phyloP scores from a whole-genome alignment of 37 sponge, comb jelly and placozoan species.

The Tethya wilhelma region DNA sequence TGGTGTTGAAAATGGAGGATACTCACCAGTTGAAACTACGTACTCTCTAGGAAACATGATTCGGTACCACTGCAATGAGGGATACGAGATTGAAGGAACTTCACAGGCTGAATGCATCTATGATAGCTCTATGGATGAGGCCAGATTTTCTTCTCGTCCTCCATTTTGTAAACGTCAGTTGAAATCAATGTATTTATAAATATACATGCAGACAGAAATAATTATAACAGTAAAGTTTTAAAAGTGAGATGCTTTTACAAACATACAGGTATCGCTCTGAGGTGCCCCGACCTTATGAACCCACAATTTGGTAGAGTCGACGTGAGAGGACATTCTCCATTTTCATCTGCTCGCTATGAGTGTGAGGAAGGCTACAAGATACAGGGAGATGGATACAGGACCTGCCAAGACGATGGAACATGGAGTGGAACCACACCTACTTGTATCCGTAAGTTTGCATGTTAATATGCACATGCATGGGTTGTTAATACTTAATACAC shows the following conservation, averaged over 20 bases:
- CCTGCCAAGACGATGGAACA: conserved; percentile 46
- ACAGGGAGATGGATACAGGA: conserved; percentile 14
- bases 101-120: background rate
- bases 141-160: no score
- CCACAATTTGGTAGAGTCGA: conserved; percentile 33
- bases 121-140: no score
- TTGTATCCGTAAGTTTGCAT: conserved; percentile 10
- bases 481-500: no score
- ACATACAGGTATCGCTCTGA: background rate
- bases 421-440: conserved; percentile 56
- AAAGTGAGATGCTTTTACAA: no score
- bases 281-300: conserved; percentile 8
- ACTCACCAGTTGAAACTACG: background rate
- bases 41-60: background rate
- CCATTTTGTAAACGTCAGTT: conserved; percentile 57
- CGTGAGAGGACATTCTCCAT: background rate
- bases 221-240: no score
- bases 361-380: conserved; percentile 43
- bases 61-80: conserved; percentile 11
- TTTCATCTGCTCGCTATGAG: conserved; percentile 33
- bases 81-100: conserved; percentile 20
- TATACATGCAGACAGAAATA: background rate
- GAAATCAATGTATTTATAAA: no score
- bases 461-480: background rate
- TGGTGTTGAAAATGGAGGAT: background rate